These are phyloP conservation scores for Tachycineta bicolor DNA, from an alignment of 2,113 vertebrate species.

Conservation along the genomic window DNA sequence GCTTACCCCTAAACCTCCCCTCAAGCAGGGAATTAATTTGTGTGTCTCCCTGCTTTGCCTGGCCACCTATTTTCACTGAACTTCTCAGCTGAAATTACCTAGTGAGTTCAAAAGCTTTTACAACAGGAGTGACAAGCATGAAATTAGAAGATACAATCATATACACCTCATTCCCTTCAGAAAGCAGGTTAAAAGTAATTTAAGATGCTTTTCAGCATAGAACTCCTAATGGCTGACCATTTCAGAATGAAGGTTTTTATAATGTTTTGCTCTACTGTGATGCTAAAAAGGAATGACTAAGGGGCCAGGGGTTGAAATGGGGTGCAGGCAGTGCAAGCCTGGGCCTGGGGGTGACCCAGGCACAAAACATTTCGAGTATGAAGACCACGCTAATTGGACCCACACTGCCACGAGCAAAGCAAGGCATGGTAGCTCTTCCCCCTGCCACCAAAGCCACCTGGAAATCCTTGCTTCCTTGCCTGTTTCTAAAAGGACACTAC, in stretches of 20 bases:
- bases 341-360: neutral
- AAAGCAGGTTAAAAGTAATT: neutral
- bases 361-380: constrained; percentile 1
- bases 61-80: constrained; percentile 6
- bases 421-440: neutral
- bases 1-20: neutral
- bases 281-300: neutral
- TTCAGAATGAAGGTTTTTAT: neutral
- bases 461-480: neutral
- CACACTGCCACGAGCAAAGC: neutral
- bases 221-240: neutral
- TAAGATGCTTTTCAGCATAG: neutral
- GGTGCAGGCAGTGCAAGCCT: neutral
- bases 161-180: neutral
- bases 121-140: neutral
- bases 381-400: constrained; percentile 1
- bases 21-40: constrained; percentile 25
- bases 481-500: neutral
- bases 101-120: constrained; percentile 10
- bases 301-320: neutral
- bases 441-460: neutral
- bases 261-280: neutral
- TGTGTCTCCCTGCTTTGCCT: neutral
- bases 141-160: neutral
- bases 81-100: neutral